Evolutionary conservation across 2,888 invertebrate genomes (phyloP).

Genomic region (Andrena trimmerana): DNA sequence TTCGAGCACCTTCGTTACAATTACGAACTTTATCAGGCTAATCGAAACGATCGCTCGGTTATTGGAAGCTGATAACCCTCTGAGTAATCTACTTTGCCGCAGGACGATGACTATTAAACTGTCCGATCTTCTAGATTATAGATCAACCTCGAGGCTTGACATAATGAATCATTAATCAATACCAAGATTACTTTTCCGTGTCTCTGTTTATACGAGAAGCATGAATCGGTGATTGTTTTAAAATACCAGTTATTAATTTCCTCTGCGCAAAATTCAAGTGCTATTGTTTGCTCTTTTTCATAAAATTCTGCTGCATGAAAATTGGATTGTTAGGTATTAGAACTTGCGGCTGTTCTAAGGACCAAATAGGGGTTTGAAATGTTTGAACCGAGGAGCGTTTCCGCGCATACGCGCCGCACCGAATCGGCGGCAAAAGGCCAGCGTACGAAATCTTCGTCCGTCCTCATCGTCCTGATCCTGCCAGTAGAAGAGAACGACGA

Average conservation of each 20-base stretch:
- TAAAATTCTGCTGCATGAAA: no score
- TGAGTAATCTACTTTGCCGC: background rate
- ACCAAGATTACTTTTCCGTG: background rate
- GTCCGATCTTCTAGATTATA: no score
- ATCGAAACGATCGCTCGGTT: slow-evolving; percentile 9
- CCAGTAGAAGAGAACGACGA: slow-evolving; percentile 37
- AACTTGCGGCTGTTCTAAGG: background rate
- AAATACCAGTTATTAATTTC: no score
- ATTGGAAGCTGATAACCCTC: slow-evolving; percentile 22
- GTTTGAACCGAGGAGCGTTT: background rate
- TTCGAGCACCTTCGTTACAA: background rate
- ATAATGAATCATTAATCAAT: background rate
- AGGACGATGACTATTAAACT: background rate
- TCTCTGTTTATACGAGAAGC: background rate
- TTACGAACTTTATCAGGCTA: background rate
- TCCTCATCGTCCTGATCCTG: background rate
- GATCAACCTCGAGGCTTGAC: no score
- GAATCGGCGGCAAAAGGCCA: slow-evolving; percentile 47
- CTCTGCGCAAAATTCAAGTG: background rate
- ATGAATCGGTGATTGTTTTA: no score
- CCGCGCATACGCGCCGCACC: slow-evolving; percentile 35
- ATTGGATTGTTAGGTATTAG: background rate
- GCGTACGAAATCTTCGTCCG: slow-evolving; percentile 36
- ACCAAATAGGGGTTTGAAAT: background rate
- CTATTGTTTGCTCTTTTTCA: background rate